Evolutionary conservation across 2,113 vertebrate species (phyloP), one percentile per base, ranked within the genome.

Genomic region (Barnardius zonarius): DNA sequence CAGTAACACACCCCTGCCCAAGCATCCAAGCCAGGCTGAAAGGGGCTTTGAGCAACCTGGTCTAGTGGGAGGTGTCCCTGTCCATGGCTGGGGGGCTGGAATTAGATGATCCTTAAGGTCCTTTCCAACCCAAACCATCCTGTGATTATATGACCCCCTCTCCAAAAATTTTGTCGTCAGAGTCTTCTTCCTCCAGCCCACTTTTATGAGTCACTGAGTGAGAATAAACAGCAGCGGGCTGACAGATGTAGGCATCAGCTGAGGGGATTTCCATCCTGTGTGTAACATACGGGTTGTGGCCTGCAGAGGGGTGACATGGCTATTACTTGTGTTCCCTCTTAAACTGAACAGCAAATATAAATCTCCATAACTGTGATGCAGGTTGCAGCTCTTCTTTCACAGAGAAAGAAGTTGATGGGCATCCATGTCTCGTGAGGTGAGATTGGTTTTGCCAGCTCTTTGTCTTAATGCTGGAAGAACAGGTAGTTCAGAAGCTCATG

Each of bases 181-280:
- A 59, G 57, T 7, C 22, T 59, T 8, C 10, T 35, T 49, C 31
- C 9, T 17, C 22, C 52, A 14, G 28, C 28, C 44, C 7, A 6
- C 35, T 57, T 23, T 35, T 31, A 27, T 0, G 33, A 39, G 24
- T 4, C 3, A 3, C 20, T 0, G 3, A 12, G 62, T 2, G 39
- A 83, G 17, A 24, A 31, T 0, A 7, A 61, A 19, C 4, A n/a
- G 33, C 2, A 1, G 13, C 2, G 1, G 31, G 64, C 24, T 27
- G 64, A 16, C 41, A 41, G 41, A 5, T 8, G 43, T 3, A 18
- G 37, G 51, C 17, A 0, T 43, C 44, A 7, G 48, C 20, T 19
- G 7, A 15, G 2, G 4, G 30, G 8, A 5, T 51, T 79, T 81
- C 51, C 33, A 7, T 13, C 62, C 78, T 5, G 30, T 5, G 2